phyloP scores from a whole-genome alignment of 2,888 invertebrate genomes.

The Sminthurinus aureus region DNA sequence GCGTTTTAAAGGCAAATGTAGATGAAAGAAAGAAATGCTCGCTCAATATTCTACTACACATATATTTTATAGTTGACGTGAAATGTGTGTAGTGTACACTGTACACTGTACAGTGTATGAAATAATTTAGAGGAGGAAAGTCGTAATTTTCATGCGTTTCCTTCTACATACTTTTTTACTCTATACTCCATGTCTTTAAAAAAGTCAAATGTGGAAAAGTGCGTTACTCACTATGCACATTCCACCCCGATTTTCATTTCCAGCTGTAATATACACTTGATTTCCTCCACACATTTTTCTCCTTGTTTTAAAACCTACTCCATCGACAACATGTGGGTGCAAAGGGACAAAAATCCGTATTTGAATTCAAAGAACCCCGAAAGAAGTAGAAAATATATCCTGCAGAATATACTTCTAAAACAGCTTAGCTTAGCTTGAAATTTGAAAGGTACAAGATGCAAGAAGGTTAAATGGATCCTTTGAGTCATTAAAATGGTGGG shows the following conservation, averaged over 20 bases:
- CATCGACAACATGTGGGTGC: not conserved
- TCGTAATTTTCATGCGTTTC: not conserved
- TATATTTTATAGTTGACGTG: not conserved
- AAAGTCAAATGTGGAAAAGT: not conserved
- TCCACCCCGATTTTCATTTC: too few relatives aligned
- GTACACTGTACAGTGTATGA: not conserved
- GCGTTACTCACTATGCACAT: not conserved
- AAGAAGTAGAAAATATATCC: not conserved
- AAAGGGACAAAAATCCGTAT: not conserved
- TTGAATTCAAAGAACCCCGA: not conserved
- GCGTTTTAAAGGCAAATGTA: not conserved
- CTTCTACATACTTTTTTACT: too few relatives aligned
- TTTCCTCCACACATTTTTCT: not conserved
- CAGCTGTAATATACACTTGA: not conserved
- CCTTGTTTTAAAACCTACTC: not conserved
- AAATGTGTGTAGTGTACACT: not conserved
- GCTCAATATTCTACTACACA: too few relatives aligned
- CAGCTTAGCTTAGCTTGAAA: not conserved
- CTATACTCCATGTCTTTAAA: not conserved
- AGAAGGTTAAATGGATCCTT: not conserved
- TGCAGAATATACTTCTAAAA: not conserved
- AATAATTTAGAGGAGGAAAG: not conserved
- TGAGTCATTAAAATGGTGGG: constrained; percentile 3
- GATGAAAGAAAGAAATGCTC: not conserved
- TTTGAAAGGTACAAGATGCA: not conserved